Conservation (phyloP, 2,888 invertebrate genomes). For the Rhagonycha lutea region DNA sequence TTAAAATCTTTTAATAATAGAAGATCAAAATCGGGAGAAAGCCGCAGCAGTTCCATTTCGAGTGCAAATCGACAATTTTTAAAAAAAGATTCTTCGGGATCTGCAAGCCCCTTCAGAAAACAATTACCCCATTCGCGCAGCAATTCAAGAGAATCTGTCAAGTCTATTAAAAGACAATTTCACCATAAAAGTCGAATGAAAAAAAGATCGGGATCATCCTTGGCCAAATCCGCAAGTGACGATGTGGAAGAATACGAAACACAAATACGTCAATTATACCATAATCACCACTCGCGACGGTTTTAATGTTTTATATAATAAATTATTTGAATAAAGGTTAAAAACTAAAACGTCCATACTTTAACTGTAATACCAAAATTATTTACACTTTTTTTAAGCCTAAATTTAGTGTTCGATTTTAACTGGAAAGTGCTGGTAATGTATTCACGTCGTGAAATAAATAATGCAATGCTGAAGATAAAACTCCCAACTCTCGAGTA, state of each 20-base stretch:
- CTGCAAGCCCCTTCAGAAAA: background rate
- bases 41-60: constrained; percentile 3
- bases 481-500: constrained; percentile 39
- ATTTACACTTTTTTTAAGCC: background rate
- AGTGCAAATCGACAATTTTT: background rate
- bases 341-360: background rate
- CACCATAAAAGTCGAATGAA: background rate
- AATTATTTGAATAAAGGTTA: background rate
- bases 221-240: background rate
- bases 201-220: background rate
- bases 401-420: background rate
- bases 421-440: background rate
- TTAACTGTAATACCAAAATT: background rate
- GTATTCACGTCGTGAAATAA: constrained; percentile 40
- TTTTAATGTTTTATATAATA: background rate
- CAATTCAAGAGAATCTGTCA: background rate
- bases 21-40: background rate
- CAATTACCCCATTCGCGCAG: background rate
- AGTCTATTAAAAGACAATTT: background rate
- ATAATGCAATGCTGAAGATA: constrained; percentile 45
- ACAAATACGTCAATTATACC: background rate
- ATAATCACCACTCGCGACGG: background rate
- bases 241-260: background rate
- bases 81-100: background rate
- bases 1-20: background rate